Percentiles rank a stretch among this genome's conserved stretches.
phyloP scores from a whole-genome alignment of 2,113 vertebrate species.

The Pedionomus torquatus region DNA sequence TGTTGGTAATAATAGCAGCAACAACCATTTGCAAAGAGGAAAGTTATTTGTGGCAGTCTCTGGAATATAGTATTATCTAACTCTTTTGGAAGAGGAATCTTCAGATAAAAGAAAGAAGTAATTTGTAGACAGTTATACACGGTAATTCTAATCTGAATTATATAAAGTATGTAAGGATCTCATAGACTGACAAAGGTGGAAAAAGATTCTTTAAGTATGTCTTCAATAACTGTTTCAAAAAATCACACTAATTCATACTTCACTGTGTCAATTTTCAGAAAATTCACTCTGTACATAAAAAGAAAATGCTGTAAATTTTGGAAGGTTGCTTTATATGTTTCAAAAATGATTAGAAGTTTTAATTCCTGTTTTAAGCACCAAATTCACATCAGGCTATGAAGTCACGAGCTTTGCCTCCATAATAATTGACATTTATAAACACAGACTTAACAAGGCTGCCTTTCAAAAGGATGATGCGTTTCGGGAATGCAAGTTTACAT shows the following conservation, averaged over 20 bases:
- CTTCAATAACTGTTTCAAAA: background rate
- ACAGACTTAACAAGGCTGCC: constrained; percentile 2
- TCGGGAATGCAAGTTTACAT: constrained; percentile 7
- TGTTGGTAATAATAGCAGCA: background rate
- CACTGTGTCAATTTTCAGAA: background rate
- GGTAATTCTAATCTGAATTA: background rate
- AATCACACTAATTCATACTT: background rate
- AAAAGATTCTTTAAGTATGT: background rate
- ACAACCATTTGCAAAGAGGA: background rate
- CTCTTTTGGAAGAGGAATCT: background rate
- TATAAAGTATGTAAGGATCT: background rate
- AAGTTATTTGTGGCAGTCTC: background rate
- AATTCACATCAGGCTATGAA: constrained; percentile 17
- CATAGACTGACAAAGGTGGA: background rate
- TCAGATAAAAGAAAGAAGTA: background rate
- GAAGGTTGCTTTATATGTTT: background rate
- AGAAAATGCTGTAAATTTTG: background rate
- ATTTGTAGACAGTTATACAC: background rate
- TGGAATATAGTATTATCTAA: background rate
- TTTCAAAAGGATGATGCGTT: constrained; percentile 16
- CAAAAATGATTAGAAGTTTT: background rate
- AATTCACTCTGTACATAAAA: background rate
- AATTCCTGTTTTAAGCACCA: constrained; percentile 3
- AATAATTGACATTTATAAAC: constrained; percentile 8
- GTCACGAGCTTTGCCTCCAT: background rate